Evolutionary conservation across 2,888 invertebrate species (phyloP).

Genomic region (Lasioglossum oenotherae): DNA sequence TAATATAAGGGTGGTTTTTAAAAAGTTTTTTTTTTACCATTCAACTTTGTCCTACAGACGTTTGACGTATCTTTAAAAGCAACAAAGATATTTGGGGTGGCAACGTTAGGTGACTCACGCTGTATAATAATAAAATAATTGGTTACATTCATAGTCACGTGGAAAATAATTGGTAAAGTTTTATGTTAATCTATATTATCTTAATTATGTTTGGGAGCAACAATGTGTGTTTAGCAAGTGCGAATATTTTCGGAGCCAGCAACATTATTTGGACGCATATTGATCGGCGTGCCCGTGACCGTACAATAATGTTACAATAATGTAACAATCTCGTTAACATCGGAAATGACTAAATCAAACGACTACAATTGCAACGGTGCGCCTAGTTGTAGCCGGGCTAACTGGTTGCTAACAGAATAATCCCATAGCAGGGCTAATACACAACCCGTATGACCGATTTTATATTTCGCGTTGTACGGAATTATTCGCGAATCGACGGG

Average conservation of each 20-base stretch:
- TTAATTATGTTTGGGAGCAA: too few species aligned
- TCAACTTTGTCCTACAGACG: too few species aligned
- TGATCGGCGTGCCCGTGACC: not conserved
- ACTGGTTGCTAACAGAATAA: not conserved
- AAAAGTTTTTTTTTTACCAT: too few species aligned
- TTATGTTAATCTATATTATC: too few species aligned
- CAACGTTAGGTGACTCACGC: too few species aligned
- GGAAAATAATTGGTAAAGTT: too few species aligned
- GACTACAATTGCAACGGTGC: not conserved
- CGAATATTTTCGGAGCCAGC: too few species aligned
- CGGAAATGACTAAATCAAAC: conserved; percentile 29
- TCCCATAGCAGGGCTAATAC: conserved; percentile 1
- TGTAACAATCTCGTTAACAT: conserved; percentile 25
- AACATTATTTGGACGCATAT: not conserved
- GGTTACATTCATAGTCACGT: too few species aligned
- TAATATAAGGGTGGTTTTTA: too few species aligned
- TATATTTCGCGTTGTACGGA: not conserved
- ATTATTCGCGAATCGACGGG: not conserved
- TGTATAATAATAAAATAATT: too few species aligned
- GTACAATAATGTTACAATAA: conserved; percentile 20
- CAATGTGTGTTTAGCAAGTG: not conserved
- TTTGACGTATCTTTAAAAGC: too few species aligned
- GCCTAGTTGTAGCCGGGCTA: conserved; percentile 6
- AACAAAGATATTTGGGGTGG: too few species aligned
- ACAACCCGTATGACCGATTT: conserved; percentile 12